A percentile compares a stretch with the other conserved stretches of the same genome.
phyloP scores from a whole-genome alignment of 2,797 vertebrate species.

The Phoxinus dragarum region DNA sequence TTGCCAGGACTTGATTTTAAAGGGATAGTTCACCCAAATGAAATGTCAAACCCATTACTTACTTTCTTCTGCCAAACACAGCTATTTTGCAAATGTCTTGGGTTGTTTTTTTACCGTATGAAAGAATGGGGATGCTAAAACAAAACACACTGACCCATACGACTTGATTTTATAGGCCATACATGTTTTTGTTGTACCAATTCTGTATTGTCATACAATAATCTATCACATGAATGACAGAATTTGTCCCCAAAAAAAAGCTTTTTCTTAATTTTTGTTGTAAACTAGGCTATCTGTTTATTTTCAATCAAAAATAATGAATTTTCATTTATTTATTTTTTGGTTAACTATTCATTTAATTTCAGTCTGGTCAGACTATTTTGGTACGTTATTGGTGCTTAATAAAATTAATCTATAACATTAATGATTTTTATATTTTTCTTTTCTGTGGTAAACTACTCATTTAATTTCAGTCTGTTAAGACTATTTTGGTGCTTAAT shows the following conservation, averaged over 20 bases:
- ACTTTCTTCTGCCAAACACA: neutral
- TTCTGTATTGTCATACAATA: neutral
- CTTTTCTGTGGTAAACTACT: neutral
- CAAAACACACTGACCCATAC: neutral
- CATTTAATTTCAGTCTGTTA: neutral
- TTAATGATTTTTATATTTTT: neutral
- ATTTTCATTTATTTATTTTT: neutral
- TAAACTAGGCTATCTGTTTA: neutral
- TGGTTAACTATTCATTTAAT: neutral
- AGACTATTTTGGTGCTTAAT: neutral
- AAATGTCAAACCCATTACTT: neutral
- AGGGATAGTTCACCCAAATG: neutral
- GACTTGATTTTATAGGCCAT: neutral
- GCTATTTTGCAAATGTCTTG: neutral
- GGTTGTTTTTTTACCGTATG: neutral
- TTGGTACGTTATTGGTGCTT: neutral
- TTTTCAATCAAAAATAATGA: neutral
- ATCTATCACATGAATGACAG: neutral
- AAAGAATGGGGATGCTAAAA: neutral
- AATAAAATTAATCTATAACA: neutral
- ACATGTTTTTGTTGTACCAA: too few relatives aligned
- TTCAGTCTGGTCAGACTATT: neutral
- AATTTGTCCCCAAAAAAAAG: neutral
- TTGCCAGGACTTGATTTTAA: conserved; percentile 17
- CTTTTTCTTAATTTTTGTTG: neutral